Base-by-base conservation (phyloP, 2,113 vertebrate species). In the Aegypius monachus region DNA sequence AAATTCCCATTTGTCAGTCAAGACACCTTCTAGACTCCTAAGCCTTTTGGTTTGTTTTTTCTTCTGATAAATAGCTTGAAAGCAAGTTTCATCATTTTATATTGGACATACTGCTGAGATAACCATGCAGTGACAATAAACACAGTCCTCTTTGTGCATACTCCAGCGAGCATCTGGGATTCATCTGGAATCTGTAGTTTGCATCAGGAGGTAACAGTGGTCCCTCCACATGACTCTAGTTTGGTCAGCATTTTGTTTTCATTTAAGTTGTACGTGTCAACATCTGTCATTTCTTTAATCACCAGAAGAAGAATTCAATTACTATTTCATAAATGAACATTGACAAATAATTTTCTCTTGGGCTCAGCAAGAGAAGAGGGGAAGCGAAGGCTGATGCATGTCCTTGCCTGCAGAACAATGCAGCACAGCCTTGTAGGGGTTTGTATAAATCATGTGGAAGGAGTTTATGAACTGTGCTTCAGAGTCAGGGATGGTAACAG, bases 101-200 rank as follows among this genome's bases (percentile, higher is more conserved):
- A 93, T 91, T 91, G 91, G 82, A 93, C 58, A 58, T 93, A 88
- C 87, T 0, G 0, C 95, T 95, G 95, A 95, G 96, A 95, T 96
- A 95, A 84, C 71, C 92, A 91, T 81, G 92, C 92, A 93, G 92
- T 90, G 94, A 96, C 89, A 95, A 96, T 95, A 97, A 97, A 97
- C 87, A 97, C 71, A 81, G 78, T 75, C 73, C 18, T 83, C 82
- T 96, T 95, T 97, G 91, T 97, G 86, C 92, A 73, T 80, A 63
- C 47, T 73, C 91, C 85, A 90, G 48, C 1, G 0, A 88, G 87
- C 94, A 97, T 97, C 96, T 98, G 97, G 96, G 94, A 96, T 97
- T 98, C 94, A 97, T 97, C 95, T 96, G 77, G 74, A 95, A 77
- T 77, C 89, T 91, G n/a, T 86, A 94, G 87, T 90, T 97, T 97